phyloP scores from a whole-genome alignment of 92 coral and sea anemone genomes.

The Palythoa heliodiscus region DNA sequence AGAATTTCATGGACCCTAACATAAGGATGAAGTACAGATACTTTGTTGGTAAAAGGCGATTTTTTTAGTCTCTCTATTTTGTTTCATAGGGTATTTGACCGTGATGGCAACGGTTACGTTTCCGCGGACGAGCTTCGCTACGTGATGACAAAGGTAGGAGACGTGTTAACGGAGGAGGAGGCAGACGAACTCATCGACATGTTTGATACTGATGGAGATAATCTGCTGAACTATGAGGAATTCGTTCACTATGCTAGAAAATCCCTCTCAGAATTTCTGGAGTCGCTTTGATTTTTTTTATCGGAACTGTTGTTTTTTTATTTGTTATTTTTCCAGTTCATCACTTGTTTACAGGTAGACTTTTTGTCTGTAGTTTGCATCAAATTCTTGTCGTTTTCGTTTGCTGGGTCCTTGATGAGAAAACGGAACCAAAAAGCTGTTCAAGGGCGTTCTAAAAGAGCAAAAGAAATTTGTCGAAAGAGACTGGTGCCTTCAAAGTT shows the following conservation, averaged over 20 bases:
- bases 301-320: background rate
- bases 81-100: constrained; percentile 75
- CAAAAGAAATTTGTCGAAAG: no score
- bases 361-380: background rate
- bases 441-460: no score
- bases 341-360: background rate
- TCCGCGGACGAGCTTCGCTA: constrained; percentile 76
- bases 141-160: constrained; percentile 72
- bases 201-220: constrained; percentile 85
- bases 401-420: no score
- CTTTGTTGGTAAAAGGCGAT: background rate
- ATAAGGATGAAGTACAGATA: no score
- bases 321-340: background rate
- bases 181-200: constrained; percentile 83
- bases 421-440: no score
- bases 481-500: no score
- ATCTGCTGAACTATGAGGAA: constrained; percentile 79
- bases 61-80: background rate
- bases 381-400: no score
- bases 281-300: constrained; percentile 32
- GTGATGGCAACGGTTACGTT: constrained; percentile 81
- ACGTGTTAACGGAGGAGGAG: constrained; percentile 67
- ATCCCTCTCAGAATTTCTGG: constrained; percentile 60
- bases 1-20: no score
- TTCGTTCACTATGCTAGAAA: constrained; percentile 69